Base-by-base conservation (phyloP, 2,888 invertebrate species). In the Noctua janthina region DNA sequence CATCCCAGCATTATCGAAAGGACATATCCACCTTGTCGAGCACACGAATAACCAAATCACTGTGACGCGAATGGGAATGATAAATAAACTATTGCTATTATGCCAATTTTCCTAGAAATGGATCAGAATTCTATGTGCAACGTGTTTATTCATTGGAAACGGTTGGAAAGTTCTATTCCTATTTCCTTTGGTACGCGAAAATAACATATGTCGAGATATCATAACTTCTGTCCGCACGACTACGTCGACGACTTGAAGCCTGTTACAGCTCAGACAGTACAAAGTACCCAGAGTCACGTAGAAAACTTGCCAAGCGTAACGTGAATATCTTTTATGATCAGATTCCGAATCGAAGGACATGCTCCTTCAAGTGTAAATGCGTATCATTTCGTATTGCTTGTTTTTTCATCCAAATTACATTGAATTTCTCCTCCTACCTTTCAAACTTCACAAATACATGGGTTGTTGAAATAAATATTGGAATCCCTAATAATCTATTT, bases 281-380 rank as follows among this genome's bases (percentile, higher is more conserved):
- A 51, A 78, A 79, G 71, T 78, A 77, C 74, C 76, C 66, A 69
- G 76, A 79, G 88, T 82, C 89, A 87, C 88, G 88, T 88, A 86
- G 79, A 81, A 82, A 89, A 86, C 82, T 75, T 81, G 84, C 73
- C 84, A 82, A 81, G 82, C 84, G 88, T 89, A 89, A 88, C 88
- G 66, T 74, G 84, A 87, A 89, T 86, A 88, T 85, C 79, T 83
- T 81, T 85, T 85, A 82, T 82, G 84, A 84, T 86, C 66, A 71
- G 69, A 74, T 76, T 71, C 74, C 76, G 81, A 83, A 83, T 86
- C 76, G 82, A 87, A 88, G 81, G 87, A 90, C 85, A 78, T 78
- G 88, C 78, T 78, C 68, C 56, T 78, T 88, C 85, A 79, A 83
- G 76, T 85, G 79, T 78, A 74, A 88, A 83, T 78, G 56, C 69